Percentiles rank a stretch among this genome's conserved stretches.
Evolutionary conservation across 2,797 vertebrate species (phyloP).

Genomic region (Paratrypauchen microcephalus): DNA sequence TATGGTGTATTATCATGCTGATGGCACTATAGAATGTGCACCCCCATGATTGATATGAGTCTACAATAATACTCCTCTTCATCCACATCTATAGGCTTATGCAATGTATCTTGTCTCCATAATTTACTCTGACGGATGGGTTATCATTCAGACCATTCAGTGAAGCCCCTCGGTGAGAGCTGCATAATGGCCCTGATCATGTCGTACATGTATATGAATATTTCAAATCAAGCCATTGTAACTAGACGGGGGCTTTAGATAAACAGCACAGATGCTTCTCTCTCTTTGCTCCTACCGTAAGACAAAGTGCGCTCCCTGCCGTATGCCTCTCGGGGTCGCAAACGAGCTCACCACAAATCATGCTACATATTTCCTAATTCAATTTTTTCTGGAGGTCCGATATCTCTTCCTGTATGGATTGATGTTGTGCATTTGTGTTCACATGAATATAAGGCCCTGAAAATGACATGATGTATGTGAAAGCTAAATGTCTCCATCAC

Average conservation of each 20-base stretch:
- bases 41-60: slow-evolving; percentile 60
- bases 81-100: slow-evolving; percentile 70
- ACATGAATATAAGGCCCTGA: slow-evolving; percentile 55
- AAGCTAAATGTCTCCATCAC: slow-evolving; percentile 67
- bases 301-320: slow-evolving; percentile 63
- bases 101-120: slow-evolving; percentile 72
- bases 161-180: slow-evolving; percentile 59
- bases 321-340: slow-evolving; percentile 63
- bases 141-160: slow-evolving; percentile 64
- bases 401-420: slow-evolving; percentile 73
- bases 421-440: slow-evolving; percentile 60
- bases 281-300: slow-evolving; percentile 52
- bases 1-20: slow-evolving; percentile 69
- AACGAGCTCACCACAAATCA: slow-evolving; percentile 69
- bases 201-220: slow-evolving; percentile 78
- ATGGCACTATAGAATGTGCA: slow-evolving; percentile 60
- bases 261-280: slow-evolving; percentile 72
- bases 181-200: slow-evolving; percentile 72
- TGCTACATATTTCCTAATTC: slow-evolving; percentile 69
- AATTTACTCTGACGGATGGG: slow-evolving; percentile 71
- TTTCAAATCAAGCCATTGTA: slow-evolving; percentile 72
- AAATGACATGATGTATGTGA: slow-evolving; percentile 71
- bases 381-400: slow-evolving; percentile 64
- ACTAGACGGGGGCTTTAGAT: slow-evolving; percentile 64
- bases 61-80: slow-evolving; percentile 67